Base-by-base conservation (phyloP, 2,797 vertebrate genomes). In the Poecile montanus region DNA sequence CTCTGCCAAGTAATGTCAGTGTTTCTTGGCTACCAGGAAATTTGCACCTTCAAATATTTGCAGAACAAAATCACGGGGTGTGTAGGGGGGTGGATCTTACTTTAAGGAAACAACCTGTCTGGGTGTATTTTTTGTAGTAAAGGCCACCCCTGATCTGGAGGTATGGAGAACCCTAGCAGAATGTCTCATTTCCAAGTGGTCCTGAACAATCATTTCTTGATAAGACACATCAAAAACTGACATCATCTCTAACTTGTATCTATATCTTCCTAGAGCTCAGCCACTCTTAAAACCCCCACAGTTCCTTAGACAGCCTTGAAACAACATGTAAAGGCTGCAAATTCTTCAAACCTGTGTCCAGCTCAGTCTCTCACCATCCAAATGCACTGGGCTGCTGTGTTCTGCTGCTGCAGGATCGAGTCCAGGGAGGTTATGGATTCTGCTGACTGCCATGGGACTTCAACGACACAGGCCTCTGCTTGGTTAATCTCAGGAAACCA, bases 21-120 rank as follows among this genome's bases (percentile, higher is more conserved):
- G 38, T 68, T 82, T 57, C 91, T 75, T 21, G n/a, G 36, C 88
- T 84, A 91, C 83, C 83, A 81, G 94, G 90, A 95, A 91, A 91
- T 75, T 16, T 58, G 42, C 65, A 26, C 40, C 8, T 4, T 42
- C 67, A 90, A 95, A 94, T 94, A 93, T 94, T 94, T 96, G 77
- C 88, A 47, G 83, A 96, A 45, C 2, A 8, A 81, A 91, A 88
- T 72, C 51, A 45, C 1, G 0, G 32, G 72, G 65, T 15, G 50
- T 42, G 65, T 7, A 22, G 13, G 10, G 17, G 47, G 21, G 22
- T 67, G 66, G 85, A n/a, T 79, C 89, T 87, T 40, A 36, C 44
- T 44, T 7, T 5, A 40, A 58, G 58, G 86, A 78, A 91, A 84
- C 6, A 91, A 85, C 38, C 7, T 74, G 30, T 77, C 27, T 3